A percentile compares a stretch with the other conserved stretches of the same genome.
These are phyloP conservation scores for Caloenas nicobarica DNA, from an alignment of 2,113 vertebrate species.

Conservation along the genomic window DNA sequence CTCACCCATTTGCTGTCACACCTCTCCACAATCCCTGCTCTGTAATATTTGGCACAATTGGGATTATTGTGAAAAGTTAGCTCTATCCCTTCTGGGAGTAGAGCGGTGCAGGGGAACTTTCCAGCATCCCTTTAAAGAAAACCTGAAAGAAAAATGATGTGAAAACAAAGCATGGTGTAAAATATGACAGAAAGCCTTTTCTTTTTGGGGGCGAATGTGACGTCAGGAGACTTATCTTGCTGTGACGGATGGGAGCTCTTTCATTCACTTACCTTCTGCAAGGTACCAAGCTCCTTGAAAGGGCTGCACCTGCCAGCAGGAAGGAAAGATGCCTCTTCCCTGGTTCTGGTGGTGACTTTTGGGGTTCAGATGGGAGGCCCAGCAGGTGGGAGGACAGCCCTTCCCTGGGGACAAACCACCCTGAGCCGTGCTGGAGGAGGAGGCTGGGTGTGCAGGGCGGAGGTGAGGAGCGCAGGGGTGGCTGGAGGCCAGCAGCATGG, in stretches of 20 bases:
- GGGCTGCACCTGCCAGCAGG: neutral
- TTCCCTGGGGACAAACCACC: neutral
- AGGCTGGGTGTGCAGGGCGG: neutral
- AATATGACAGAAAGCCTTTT: neutral
- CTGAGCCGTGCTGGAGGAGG: accelerated
- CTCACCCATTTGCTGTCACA: neutral
- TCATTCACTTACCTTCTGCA: accelerated
- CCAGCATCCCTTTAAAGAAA: neutral
- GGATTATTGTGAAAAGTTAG: neutral
- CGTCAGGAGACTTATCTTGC: neutral
- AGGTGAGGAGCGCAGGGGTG: accelerated
- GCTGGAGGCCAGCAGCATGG: neutral
- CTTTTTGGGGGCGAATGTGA: too few species aligned
- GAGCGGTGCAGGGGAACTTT: neutral
- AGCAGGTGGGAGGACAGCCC: accelerated
- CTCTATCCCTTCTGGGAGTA: neutral
- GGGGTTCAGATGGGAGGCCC: accelerated
- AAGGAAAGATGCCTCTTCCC: neutral
- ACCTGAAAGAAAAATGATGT: neutral
- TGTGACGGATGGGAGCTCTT: neutral
- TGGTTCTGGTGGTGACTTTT: neutral
- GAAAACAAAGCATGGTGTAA: neutral
- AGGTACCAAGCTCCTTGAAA: neutral
- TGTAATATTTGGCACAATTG: neutral
- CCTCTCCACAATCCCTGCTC: neutral